These are phyloP conservation scores for Pterocles gutturalis DNA, from an alignment of 2,113 vertebrate species.

Conservation along the genomic window DNA sequence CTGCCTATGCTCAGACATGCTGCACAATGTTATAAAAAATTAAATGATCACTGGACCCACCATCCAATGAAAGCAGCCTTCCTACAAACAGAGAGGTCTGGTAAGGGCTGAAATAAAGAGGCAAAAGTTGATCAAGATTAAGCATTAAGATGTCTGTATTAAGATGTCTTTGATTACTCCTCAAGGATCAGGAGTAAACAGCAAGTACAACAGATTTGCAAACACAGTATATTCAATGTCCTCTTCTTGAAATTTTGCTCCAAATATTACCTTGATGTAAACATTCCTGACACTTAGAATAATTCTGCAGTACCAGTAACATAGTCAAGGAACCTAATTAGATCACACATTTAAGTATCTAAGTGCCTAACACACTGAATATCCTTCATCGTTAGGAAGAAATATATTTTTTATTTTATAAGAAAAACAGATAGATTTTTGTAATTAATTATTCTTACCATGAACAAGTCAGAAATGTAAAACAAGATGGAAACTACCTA, in stretches of 20 bases:
- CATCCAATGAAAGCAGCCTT: not conserved
- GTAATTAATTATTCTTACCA: not conserved
- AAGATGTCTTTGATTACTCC: not conserved
- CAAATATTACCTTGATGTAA: not conserved
- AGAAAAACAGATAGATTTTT: not conserved
- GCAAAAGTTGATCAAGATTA: not conserved
- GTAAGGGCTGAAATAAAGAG: not conserved
- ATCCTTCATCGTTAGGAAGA: not conserved
- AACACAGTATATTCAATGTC: not conserved
- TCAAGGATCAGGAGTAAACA: not conserved
- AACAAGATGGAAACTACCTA: not conserved
- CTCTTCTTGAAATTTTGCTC: not conserved
- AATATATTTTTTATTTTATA: not conserved
- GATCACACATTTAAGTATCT: not conserved
- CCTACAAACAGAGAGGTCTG: not conserved
- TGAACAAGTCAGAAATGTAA: not conserved
- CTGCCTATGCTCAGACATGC: not conserved
- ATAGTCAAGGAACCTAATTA: not conserved
- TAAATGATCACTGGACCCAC: not conserved
- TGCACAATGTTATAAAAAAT: not conserved
- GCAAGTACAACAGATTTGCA: not conserved
- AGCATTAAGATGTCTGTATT: not conserved
- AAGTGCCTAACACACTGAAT: not conserved
- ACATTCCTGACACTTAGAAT: not conserved
- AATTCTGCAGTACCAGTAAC: not conserved